A percentile compares a stretch with the other conserved stretches of the same genome.
Conservation (phyloP, 2,113 vertebrate species). For the Dasyurus viverrinus region DNA sequence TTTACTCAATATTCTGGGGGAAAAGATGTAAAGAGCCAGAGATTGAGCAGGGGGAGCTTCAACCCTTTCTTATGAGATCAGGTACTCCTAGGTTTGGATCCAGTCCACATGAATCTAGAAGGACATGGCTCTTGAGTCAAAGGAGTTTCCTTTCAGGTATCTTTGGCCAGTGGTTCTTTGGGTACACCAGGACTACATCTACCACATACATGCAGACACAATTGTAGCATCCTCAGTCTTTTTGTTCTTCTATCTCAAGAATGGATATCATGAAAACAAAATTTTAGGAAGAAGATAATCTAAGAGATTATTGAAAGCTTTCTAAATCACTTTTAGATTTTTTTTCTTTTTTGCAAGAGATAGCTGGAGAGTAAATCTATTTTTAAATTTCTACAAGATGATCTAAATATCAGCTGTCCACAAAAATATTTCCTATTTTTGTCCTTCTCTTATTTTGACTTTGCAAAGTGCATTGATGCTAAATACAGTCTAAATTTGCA, state of each 20-base stretch:
- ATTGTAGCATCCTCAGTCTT: neutral
- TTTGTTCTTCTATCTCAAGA: neutral
- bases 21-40: neutral
- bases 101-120: neutral
- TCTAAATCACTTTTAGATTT: neutral
- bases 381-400: neutral
- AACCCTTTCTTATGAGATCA: neutral
- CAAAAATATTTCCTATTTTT: neutral
- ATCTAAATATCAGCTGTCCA: neutral
- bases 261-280: neutral
- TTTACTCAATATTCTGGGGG: neutral
- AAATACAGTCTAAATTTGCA: neutral
- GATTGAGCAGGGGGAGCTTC: neutral
- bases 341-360: neutral
- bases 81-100: neutral
- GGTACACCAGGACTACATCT: neutral
- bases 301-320: neutral
- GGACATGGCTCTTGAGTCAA: neutral
- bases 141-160: neutral
- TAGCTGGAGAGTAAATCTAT: neutral
- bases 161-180: fast-evolving
- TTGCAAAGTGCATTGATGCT: neutral
- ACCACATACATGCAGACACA: fast-evolving
- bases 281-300: neutral
- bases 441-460: neutral